Conservation (phyloP, 2,797 vertebrate genomes). For the Coreius guichenoti region DNA sequence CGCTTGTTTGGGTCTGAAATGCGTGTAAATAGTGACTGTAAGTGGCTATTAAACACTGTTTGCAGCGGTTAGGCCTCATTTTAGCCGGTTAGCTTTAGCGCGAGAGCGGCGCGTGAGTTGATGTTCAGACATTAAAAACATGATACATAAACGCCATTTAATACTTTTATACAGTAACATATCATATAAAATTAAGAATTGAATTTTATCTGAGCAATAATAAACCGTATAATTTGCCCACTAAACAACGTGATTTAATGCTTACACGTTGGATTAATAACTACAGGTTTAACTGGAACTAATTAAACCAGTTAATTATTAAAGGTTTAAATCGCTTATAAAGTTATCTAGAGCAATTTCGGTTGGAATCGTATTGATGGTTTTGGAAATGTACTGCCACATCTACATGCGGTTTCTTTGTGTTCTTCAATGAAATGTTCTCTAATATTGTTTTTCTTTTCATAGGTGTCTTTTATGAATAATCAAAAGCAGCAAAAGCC, state of each 20-base stretch:
- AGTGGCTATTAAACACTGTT: fast-evolving
- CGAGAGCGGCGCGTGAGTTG: conserved; percentile 6
- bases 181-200: neutral
- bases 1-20: neutral
- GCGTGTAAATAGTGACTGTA: neutral
- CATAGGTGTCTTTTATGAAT: conserved; percentile 99
- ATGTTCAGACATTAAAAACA: no score
- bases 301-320: neutral
- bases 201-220: neutral
- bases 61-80: conserved; percentile 9
- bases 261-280: neutral
- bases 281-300: neutral
- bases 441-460: neutral
- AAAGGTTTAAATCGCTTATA: neutral
- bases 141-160: neutral
- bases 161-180: neutral
- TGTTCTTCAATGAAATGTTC: neutral
- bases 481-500: conserved; percentile 99
- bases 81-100: conserved; percentile 37
- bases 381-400: neutral
- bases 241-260: neutral
- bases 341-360: neutral
- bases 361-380: neutral
- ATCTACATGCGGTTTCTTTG: neutral
- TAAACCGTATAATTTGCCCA: neutral